Evolutionary conservation across 2,888 invertebrate genomes (phyloP).

Genomic region (Mythimna vitellina): DNA sequence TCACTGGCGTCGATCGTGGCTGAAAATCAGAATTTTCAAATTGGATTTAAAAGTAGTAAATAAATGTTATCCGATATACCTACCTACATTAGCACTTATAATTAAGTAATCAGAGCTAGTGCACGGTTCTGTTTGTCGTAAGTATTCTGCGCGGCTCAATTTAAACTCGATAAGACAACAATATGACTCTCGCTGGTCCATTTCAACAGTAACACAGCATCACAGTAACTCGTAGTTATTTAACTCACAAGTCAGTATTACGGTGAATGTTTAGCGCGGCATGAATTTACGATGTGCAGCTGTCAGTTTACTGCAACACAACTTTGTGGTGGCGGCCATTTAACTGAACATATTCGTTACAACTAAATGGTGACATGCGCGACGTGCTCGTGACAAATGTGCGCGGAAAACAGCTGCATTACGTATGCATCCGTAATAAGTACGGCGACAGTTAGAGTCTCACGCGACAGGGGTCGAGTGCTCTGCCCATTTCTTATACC

Average conservation of each 20-base stretch:
- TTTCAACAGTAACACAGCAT: background rate
- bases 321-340: constrained; percentile 25
- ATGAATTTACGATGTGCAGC: constrained; percentile 41
- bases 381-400: constrained; percentile 15
- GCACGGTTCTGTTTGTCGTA: no score
- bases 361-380: constrained; percentile 14
- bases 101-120: no score
- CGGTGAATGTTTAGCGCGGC: constrained; percentile 28
- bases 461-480: constrained; percentile 26
- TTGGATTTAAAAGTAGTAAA: no score
- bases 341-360: constrained; percentile 17
- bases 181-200: background rate
- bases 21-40: no score
- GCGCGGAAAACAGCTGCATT: background rate
- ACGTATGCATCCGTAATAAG: constrained; percentile 24
- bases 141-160: no score
- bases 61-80: no score
- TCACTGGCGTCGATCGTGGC: no score
- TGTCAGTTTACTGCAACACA: constrained; percentile 25
- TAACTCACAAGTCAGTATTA: constrained; percentile 27
- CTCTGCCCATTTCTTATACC: constrained; percentile 5
- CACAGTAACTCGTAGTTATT: constrained; percentile 19
- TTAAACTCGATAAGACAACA: no score
- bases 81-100: no score
- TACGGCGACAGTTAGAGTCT: constrained; percentile 17